Conservation (phyloP, 2,797 vertebrate genomes). For the Anomalospiza imberbis region DNA sequence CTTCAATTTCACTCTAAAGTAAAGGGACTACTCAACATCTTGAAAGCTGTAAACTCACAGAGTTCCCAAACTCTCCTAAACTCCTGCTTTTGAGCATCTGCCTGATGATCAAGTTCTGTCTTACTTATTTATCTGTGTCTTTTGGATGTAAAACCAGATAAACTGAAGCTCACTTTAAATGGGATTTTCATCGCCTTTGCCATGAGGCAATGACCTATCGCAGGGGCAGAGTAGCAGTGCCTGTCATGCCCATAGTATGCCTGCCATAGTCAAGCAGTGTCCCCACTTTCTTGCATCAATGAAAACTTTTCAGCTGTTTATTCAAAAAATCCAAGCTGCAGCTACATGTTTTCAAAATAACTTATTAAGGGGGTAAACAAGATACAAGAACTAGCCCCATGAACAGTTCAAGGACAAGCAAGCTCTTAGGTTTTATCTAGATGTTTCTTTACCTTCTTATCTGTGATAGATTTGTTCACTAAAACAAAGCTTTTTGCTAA, state of each 20-base stretch:
- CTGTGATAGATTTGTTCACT: not conserved
- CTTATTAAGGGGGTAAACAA: not conserved
- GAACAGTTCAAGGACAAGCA: not conserved
- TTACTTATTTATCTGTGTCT: not conserved
- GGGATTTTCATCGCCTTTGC: not conserved
- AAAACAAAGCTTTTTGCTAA: not conserved
- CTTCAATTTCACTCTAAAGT: not conserved
- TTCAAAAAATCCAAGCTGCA: not conserved
- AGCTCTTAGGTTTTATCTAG: not conserved
- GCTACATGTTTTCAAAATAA: not conserved
- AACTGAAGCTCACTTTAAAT: not conserved
- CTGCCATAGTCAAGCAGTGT: not conserved
- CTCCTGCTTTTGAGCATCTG: not conserved
- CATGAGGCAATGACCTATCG: not conserved
- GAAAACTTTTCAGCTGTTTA: not conserved
- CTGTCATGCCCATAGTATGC: rapidly evolving
- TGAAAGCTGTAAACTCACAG: not conserved
- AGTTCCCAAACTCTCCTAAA: not conserved
- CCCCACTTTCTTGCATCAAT: not conserved
- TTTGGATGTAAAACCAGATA: not conserved
- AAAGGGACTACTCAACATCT: not conserved
- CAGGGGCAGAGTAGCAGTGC: not conserved
- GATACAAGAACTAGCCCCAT: not conserved
- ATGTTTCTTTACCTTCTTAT: not conserved
- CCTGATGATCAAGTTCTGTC: not conserved